Evolutionary conservation across 2,888 invertebrate genomes (phyloP).

Genomic region (Drosophila buzzatii): DNA sequence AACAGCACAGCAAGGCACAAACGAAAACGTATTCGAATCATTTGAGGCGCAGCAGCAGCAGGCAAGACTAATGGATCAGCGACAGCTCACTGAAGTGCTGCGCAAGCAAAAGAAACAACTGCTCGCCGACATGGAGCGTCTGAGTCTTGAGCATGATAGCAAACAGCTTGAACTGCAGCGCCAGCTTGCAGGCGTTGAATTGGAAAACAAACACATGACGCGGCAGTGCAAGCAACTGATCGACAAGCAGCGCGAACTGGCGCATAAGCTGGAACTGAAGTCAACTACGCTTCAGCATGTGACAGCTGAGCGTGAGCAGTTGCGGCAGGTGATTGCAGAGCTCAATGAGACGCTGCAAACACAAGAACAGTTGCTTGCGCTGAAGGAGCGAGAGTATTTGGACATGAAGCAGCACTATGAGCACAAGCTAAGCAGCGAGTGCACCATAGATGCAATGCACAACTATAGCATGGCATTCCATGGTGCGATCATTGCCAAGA

Average conservation of each 20-base stretch:
- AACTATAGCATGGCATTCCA: constrained; percentile 76
- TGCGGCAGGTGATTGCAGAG: constrained; percentile 67
- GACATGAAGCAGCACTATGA: constrained; percentile 71
- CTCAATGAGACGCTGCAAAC: constrained; percentile 65
- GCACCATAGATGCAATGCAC: constrained; percentile 75
- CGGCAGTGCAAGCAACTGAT: constrained; percentile 76
- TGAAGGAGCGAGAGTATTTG: constrained; percentile 74
- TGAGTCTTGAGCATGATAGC: constrained; percentile 77
- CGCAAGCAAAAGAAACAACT: constrained; percentile 82
- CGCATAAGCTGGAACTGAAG: constrained; percentile 62
- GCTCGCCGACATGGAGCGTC: constrained; percentile 74
- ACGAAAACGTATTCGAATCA: constrained; percentile 19
- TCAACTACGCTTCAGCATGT: constrained; percentile 49
- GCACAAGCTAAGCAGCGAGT: constrained; percentile 60
- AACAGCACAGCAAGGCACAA: not conserved
- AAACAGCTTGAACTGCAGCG: constrained; percentile 76
- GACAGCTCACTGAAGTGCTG: constrained; percentile 80
- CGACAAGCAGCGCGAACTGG: constrained; percentile 66
- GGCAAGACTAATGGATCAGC: constrained; percentile 76
- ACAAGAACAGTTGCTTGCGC: constrained; percentile 62
- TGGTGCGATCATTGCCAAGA: constrained; percentile 72
- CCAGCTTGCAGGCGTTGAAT: constrained; percentile 73
- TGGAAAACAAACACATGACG: constrained; percentile 82
- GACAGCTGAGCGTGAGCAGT: constrained; percentile 65
- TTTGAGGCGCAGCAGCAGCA: constrained; percentile 79